Conservation (phyloP, 2,797 vertebrate genomes). For the Nannoperca obscura region DNA sequence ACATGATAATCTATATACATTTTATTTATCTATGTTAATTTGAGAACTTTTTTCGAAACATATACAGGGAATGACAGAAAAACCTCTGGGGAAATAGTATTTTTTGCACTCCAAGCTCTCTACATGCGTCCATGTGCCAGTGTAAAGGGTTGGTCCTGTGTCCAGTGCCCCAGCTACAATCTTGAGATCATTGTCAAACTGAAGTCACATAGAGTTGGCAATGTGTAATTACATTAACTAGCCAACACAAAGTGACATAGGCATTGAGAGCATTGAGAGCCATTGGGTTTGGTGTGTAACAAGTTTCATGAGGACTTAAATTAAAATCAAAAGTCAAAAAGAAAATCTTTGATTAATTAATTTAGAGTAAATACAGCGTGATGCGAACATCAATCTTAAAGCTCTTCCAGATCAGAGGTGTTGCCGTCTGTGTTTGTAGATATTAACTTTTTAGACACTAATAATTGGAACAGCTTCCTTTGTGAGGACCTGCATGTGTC, state of each 20-base stretch:
- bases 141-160: too few species aligned
- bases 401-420: neutral
- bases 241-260: neutral
- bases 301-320: neutral
- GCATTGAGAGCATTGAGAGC: neutral
- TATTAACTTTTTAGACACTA: neutral
- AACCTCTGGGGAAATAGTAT: neutral
- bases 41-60: neutral
- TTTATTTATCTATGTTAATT: neutral
- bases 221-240: neutral
- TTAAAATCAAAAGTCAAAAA: neutral
- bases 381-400: neutral
- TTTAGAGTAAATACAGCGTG: neutral
- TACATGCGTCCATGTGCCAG: neutral
- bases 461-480: neutral
- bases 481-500: neutral
- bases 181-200: constrained; percentile 2
- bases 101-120: constrained; percentile 5
- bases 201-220: neutral
- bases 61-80: constrained; percentile 5
- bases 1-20: neutral
- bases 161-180: too few species aligned
- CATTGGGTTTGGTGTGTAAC: neutral
- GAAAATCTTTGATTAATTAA: neutral
- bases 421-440: neutral